Percentiles rank a stretch among this genome's conserved stretches.
These are phyloP conservation scores for Hemibagrus wyckioides DNA, from an alignment of 2,113 vertebrate species.

Conservation along the genomic window DNA sequence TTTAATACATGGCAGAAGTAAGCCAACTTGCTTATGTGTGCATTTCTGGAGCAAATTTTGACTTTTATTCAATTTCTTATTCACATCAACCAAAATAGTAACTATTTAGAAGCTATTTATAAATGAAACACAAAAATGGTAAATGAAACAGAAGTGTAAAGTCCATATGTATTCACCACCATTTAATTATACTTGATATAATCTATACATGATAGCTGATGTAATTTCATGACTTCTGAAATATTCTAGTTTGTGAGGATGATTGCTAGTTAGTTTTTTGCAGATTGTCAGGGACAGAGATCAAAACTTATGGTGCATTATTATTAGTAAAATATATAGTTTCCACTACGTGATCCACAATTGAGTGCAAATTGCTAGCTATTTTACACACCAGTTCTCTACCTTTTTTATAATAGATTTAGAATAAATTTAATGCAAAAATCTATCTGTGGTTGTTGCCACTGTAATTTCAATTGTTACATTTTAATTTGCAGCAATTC, in stretches of 20 bases:
- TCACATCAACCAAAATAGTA: background rate
- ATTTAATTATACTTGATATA: background rate
- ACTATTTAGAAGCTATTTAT: background rate
- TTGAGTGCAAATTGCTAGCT: no score
- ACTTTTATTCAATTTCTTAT: background rate
- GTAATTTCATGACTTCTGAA: no score
- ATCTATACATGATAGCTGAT: background rate
- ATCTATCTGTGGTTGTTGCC: background rate
- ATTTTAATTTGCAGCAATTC: background rate
- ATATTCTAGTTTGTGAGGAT: no score
- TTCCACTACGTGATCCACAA: no score
- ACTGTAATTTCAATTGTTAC: background rate
- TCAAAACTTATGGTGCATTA: background rate
- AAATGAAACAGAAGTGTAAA: background rate
- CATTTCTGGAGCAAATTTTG: background rate
- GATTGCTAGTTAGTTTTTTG: no score
- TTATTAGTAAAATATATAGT: no score
- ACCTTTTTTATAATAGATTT: background rate
- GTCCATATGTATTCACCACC: background rate
- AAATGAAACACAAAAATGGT: background rate
- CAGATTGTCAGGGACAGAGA: background rate
- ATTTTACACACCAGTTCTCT: background rate
- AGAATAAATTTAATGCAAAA: no score
- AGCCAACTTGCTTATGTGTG: background rate
- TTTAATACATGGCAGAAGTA: background rate